Base-by-base conservation (phyloP, 2,797 vertebrate genomes). In the Pangasius mekongensis region DNA sequence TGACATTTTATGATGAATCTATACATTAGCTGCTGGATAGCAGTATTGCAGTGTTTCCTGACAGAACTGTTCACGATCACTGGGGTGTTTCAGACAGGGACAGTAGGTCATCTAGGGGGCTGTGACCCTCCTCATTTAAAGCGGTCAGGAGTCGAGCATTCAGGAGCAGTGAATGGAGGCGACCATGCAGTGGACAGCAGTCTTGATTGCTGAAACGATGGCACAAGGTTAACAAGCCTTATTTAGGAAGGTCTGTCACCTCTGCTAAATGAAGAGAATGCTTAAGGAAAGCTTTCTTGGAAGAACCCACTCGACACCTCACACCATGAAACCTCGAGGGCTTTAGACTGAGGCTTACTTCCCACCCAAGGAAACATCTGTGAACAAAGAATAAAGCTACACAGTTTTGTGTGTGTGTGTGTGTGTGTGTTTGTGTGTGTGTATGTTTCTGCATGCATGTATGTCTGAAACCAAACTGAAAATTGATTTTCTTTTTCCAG, bases 131-230 rank as follows among this genome's bases (percentile, higher is more conserved):
- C 93, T 86, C 89, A 90, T 90, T 93, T 94, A 94, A 94, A 90
- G 86, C 92, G 92, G 95, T 87, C 93, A 91, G 73, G 90, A 89
- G 64, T 89, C 87, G 24, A 33, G 76, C 60, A 87, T 64, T 84
- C 64, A 84, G 64, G 30, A 52, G 30, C 83, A 9, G 76, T 96
- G 94, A 97, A 96, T 96, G 94, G 96, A 94, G 92, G 95, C 95
- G 93, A 92, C 95, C 95, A 95, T 94, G 95, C 95, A 96, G 90
- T 81, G 95, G 93, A 95, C 94, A 94, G 91, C 88, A 89, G 49
- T 90, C 91, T 89, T 93, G 93, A 93, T 92, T 89, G 92, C 90
- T 80, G 86, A 95, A 88, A 36, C 88, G 93, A 91, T 94, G 92
- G 94, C 89, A 86, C 73, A 86, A 89, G 90, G 90, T 87, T 92